Evolutionary conservation across 2,888 invertebrate species (phyloP).

Genomic region (Limulus polyphemus): DNA sequence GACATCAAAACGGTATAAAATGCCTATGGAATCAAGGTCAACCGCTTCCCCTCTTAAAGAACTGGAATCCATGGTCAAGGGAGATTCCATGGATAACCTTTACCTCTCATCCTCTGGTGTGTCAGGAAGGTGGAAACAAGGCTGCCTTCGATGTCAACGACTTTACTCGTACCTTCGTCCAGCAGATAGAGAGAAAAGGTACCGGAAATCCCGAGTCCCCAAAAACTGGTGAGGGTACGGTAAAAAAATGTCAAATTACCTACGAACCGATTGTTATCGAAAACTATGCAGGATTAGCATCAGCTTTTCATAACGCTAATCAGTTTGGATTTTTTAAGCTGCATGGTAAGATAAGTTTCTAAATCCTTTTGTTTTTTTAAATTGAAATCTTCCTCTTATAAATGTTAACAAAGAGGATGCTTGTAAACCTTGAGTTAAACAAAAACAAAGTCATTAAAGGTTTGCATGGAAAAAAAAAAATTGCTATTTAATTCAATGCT

Average conservation of each 20-base stretch:
- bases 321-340: conserved; percentile 75
- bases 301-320: conserved; percentile 67
- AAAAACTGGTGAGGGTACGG: not conserved
- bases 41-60: conserved; percentile 45
- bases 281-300: conserved; percentile 66
- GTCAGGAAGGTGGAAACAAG: too few species aligned
- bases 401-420: too few species aligned
- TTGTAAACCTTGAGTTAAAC: too few species aligned
- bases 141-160: too few species aligned
- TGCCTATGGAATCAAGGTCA: conserved; percentile 64
- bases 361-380: too few species aligned
- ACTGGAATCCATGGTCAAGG: conserved; percentile 72
- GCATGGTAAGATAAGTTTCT: conserved; percentile 70
- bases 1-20: conserved; percentile 58
- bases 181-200: too few species aligned
- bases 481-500: too few species aligned
- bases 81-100: conserved; percentile 65
- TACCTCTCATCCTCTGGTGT: conserved; percentile 54
- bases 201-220: conserved; percentile 1
- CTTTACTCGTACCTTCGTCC: too few species aligned
- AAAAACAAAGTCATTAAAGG: too few species aligned
- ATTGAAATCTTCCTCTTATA: too few species aligned
- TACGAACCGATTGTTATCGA: conserved; percentile 60
- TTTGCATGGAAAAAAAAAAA: too few species aligned
- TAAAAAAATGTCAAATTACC: conserved; percentile 38